Base-by-base conservation (phyloP, 2,888 invertebrate species). In the Cyclophora albipunctata region DNA sequence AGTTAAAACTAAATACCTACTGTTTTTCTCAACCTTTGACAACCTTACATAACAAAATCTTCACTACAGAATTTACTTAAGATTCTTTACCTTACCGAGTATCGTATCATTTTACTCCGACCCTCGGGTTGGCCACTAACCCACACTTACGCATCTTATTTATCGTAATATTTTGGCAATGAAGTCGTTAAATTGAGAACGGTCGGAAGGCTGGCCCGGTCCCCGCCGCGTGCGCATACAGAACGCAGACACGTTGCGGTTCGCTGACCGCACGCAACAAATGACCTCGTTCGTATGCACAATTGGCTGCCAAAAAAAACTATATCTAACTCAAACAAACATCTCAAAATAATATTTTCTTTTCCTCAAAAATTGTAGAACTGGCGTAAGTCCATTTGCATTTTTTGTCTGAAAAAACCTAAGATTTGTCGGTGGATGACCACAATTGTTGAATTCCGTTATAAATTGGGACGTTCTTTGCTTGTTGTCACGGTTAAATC, bases 261-360 rank as follows among this genome's bases (percentile, higher is more conserved):
- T 82, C 80, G 71, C 64, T 76, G 83, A 81, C 77, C 81, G 69
- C 65, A 55, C 62, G 61, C 62, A 64, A 62, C 60, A 54, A 62
- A 48, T 49, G 56, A 49, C 61, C 57, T 57, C 61, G 53, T 43
- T 49, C 46, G 46, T 35, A 40, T 52, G 53, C 58, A 49, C 45
- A 51, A 51, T 34, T 37, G 49, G 47, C 54, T 61, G 57, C 61
- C 61, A 56, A 61, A 58, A 59, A 52, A 47, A 47, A 46, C 40
- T 7, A 40, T 7, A 7, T 40, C 7, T 40, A 7, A 7, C 40
- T 3, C 40, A 40, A 40, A 40, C 5, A 40, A 7, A 2, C 7
- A 40, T 20, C 20, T 20, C 2, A 20, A 20, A 20, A 20, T 20
- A 20, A 20, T 20, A 1, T 20, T 20, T 20, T 20, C 20, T 20